These are phyloP conservation scores for Chaetodon trifasciatus DNA, from an alignment of 2,797 vertebrate species.

Conservation along the genomic window DNA sequence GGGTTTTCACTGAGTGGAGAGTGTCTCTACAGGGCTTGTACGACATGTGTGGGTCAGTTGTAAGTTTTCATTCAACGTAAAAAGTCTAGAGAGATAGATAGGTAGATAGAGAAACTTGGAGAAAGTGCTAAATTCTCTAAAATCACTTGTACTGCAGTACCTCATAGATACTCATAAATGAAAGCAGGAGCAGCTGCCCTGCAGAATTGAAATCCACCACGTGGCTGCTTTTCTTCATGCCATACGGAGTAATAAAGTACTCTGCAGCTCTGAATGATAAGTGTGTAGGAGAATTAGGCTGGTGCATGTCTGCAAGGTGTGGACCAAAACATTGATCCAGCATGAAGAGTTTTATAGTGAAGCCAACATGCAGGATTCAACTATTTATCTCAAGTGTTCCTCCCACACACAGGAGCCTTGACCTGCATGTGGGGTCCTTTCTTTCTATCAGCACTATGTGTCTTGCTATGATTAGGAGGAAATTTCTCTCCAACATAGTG, in stretches of 20 bases:
- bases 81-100: too few species aligned
- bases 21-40: background rate
- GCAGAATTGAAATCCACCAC: background rate
- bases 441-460: background rate
- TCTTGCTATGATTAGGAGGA: conserved; percentile 31
- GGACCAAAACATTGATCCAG: conserved; percentile 44
- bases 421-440: conserved; percentile 45
- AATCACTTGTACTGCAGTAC: background rate
- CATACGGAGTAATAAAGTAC: background rate
- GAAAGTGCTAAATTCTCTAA: background rate
- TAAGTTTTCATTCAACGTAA: background rate
- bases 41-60: background rate
- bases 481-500: background rate
- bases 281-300: conserved; percentile 50
- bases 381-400: conserved; percentile 57
- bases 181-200: background rate
- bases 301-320: conserved; percentile 43
- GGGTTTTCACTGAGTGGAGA: background rate
- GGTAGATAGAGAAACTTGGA: too few species aligned
- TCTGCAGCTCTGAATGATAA: conserved; percentile 17
- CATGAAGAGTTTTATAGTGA: conserved; percentile 40
- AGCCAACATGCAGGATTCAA: conserved; percentile 40
- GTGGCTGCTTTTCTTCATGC: conserved; percentile 2
- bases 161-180: background rate
- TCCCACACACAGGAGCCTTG: conserved; percentile 64